Percentiles rank a stretch among this genome's conserved stretches.
phyloP scores from a whole-genome alignment of 2,797 vertebrate genomes.

The Helarctos malayanus region DNA sequence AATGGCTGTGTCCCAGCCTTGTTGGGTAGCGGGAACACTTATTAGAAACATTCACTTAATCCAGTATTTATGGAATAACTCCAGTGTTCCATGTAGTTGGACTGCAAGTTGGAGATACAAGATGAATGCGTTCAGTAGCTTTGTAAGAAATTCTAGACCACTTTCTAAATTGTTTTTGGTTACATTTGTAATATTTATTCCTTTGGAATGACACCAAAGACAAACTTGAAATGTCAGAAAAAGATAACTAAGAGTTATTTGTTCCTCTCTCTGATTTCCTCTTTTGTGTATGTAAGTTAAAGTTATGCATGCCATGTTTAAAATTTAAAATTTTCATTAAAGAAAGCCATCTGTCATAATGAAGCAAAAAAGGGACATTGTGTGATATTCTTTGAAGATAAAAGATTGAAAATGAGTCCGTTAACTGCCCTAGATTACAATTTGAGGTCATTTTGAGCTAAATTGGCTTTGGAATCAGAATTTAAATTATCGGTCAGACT shows the following conservation, averaged over 20 bases:
- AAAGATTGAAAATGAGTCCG: conserved; percentile 52
- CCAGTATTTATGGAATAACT: background rate
- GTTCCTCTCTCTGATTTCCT: background rate
- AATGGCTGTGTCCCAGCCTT: conserved; percentile 31
- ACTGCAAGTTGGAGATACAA: background rate
- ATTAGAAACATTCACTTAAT: conserved; percentile 24
- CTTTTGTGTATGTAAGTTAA: conserved; percentile 52
- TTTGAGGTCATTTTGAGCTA: conserved; percentile 79
- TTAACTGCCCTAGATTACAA: background rate
- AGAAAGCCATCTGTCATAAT: conserved; percentile 54
- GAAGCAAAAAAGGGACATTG: conserved; percentile 61
- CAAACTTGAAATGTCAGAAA: conserved; percentile 36
- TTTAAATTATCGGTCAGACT: conserved; percentile 76
- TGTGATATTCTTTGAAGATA: conserved; percentile 68
- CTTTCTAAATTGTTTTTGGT: conserved; percentile 45
- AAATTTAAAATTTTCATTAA: conserved; percentile 57
- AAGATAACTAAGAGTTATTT: conserved; percentile 46
- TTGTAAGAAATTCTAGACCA: background rate
- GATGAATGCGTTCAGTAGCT: background rate
- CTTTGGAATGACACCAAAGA: background rate
- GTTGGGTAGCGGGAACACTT: background rate
- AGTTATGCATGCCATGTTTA: conserved; percentile 62
- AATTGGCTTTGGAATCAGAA: conserved; percentile 81
- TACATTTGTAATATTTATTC: conserved; percentile 30
- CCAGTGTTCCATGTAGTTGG: background rate